Conservation (phyloP, 2,797 vertebrate species). For the Cynopterus sphinx region DNA sequence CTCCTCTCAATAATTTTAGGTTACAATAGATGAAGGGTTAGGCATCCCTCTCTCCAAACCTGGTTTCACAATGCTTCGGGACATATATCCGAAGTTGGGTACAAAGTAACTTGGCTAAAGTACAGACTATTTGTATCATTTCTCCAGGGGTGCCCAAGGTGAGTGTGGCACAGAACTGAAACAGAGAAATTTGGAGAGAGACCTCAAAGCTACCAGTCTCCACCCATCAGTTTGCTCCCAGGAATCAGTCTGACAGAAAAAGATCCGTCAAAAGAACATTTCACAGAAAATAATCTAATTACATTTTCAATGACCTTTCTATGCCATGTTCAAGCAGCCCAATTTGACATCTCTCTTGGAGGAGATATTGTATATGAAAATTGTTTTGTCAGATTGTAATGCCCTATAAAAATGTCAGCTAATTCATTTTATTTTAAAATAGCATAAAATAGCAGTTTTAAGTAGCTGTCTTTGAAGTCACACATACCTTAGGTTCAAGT, state of each 20-base stretch:
- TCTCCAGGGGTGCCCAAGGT: background rate
- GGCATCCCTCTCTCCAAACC: background rate
- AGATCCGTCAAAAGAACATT: background rate
- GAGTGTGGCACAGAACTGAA: background rate
- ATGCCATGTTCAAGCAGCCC: background rate
- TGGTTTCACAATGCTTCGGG: background rate
- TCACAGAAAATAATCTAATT: background rate
- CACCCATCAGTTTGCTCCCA: background rate
- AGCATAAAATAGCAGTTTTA: background rate
- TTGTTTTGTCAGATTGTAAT: background rate
- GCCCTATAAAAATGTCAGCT: conserved; percentile 4
- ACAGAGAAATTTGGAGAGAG: background rate
- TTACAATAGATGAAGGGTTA: background rate
- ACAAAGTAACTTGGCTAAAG: background rate
- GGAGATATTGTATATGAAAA: background rate
- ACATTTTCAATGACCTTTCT: conserved; percentile 42
- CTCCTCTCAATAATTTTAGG: background rate
- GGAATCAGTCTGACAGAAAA: background rate
- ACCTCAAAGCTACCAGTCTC: background rate
- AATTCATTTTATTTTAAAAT: conserved; percentile 15
- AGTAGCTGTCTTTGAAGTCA: conserved; percentile 9
- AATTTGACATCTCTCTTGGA: conserved; percentile 13
- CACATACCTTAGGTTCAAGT: background rate
- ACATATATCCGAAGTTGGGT: background rate
- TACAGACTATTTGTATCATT: background rate